A percentile compares a stretch with the other conserved stretches of the same genome.
Conservation (phyloP, 2,888 invertebrate genomes). For the Diarsia mendica region DNA sequence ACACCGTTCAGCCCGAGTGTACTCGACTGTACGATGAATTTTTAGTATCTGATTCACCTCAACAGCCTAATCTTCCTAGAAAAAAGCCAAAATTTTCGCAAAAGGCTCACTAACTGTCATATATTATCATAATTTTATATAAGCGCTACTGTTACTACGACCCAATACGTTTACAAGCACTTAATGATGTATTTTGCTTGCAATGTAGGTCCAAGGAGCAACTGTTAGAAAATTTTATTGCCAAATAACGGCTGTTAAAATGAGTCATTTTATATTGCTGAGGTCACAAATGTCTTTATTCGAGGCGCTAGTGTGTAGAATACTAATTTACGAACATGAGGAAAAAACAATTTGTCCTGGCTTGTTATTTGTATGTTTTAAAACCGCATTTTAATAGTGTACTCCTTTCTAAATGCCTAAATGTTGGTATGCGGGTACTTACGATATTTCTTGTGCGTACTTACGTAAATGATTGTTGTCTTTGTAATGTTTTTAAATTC, state of each 20-base stretch:
- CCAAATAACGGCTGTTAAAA: slow-evolving; percentile 82
- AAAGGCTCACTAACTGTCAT: slow-evolving; percentile 42
- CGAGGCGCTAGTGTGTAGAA: slow-evolving; percentile 75
- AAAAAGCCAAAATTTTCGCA: slow-evolving; percentile 38
- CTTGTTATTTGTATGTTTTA: slow-evolving; percentile 72
- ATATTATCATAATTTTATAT: slow-evolving; percentile 60
- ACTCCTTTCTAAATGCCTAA: slow-evolving; percentile 77
- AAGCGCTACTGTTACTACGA: slow-evolving; percentile 55
- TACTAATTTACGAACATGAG: slow-evolving; percentile 77
- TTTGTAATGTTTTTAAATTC: slow-evolving; percentile 41
- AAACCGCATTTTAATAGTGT: slow-evolving; percentile 81
- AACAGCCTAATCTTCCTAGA: slow-evolving; percentile 47
- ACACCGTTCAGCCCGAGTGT: slow-evolving; percentile 26
- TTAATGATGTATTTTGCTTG: slow-evolving; percentile 73
- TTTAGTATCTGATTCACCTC: slow-evolving; percentile 55
- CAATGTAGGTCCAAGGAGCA: slow-evolving; percentile 70
- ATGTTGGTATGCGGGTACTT: slow-evolving; percentile 66
- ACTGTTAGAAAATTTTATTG: slow-evolving; percentile 81
- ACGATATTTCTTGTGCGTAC: slow-evolving; percentile 57
- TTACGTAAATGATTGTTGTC: slow-evolving; percentile 45
- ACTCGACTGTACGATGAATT: slow-evolving; percentile 42
- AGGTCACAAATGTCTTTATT: slow-evolving; percentile 83
- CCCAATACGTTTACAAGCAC: slow-evolving; percentile 50
- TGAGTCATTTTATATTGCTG: slow-evolving; percentile 84
- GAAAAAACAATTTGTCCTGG: slow-evolving; percentile 78